These are phyloP conservation scores for Leucoma salicis DNA, from an alignment of 2,888 invertebrate genomes.

Conservation along the genomic window DNA sequence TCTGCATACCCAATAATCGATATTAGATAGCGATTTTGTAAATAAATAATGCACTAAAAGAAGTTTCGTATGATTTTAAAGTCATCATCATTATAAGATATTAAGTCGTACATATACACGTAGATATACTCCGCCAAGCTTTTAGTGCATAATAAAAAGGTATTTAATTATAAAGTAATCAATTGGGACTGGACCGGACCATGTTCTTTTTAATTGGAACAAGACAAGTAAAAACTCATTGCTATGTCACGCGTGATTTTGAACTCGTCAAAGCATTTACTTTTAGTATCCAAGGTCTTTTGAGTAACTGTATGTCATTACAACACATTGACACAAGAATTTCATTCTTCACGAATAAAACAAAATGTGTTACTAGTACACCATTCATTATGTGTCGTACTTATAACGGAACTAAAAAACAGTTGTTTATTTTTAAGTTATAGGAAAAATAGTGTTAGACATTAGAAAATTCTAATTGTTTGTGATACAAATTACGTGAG, in stretches of 20 bases:
- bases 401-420: conserved; percentile 27
- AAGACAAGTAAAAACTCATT: too few relatives aligned
- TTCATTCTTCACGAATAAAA: neutral
- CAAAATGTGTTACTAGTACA: conserved; percentile 7
- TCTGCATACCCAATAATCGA: too few relatives aligned
- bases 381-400: conserved; percentile 8
- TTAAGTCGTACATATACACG: too few relatives aligned
- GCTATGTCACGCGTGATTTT: neutral
- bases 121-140: too few relatives aligned
- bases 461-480: conserved; percentile 36
- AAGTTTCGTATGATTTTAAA: too few relatives aligned
- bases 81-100: too few relatives aligned
- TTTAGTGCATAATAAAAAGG: too few relatives aligned
- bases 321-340: neutral
- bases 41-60: too few relatives aligned
- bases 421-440: conserved; percentile 26
- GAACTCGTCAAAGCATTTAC: neutral
- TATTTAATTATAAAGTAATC: too few relatives aligned
- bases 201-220: too few relatives aligned
- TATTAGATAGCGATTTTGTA: too few relatives aligned
- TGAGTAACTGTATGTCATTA: conserved; percentile 4
- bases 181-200: too few relatives aligned
- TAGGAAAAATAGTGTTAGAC: conserved; percentile 35
- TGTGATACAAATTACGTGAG: conserved; percentile 25
- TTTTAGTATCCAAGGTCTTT: neutral